These are phyloP conservation scores for Smutsia gigantea DNA, from an alignment of 2,797 vertebrate genomes.

Conservation along the genomic window DNA sequence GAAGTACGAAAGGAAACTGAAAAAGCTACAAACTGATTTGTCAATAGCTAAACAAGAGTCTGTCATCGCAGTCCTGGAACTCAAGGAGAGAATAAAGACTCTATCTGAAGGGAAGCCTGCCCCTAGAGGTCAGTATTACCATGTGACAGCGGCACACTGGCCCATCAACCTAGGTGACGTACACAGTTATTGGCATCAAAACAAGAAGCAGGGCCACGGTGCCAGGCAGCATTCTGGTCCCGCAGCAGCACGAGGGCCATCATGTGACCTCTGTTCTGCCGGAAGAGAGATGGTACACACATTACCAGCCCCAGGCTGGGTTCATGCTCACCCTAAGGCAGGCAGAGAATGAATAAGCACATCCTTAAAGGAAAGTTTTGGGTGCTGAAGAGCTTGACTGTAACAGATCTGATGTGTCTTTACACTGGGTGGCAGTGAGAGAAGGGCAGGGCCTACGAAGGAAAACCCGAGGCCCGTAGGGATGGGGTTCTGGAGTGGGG, in stretches of 20 bases:
- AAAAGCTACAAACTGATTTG: slow-evolving; percentile 60
- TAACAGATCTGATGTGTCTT: background rate
- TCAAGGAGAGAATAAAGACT: slow-evolving; percentile 62
- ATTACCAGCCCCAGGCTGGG: background rate
- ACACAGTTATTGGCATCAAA: background rate
- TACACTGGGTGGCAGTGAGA: background rate
- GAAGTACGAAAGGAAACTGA: background rate
- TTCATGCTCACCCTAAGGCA: background rate
- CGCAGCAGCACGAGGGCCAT: background rate
- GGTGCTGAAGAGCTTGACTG: background rate
- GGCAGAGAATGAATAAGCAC: background rate
- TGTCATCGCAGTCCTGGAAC: slow-evolving; percentile 40
- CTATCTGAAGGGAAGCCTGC: slow-evolving; percentile 71
- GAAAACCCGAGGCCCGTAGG: background rate
- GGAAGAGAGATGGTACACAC: background rate
- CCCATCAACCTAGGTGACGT: background rate
- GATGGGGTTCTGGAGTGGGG: background rate
- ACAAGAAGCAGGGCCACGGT: background rate
- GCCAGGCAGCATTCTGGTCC: background rate
- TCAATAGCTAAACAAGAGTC: slow-evolving; percentile 54
- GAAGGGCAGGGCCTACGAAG: background rate
- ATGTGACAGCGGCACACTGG: slow-evolving; percentile 58
- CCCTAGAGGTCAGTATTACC: slow-evolving; percentile 87
- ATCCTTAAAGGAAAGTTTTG: background rate
- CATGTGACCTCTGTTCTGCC: background rate